Percentiles rank a stretch among this genome's conserved stretches.
phyloP scores from a whole-genome alignment of 2,113 vertebrate species.

The Gymnobelideus leadbeateri region DNA sequence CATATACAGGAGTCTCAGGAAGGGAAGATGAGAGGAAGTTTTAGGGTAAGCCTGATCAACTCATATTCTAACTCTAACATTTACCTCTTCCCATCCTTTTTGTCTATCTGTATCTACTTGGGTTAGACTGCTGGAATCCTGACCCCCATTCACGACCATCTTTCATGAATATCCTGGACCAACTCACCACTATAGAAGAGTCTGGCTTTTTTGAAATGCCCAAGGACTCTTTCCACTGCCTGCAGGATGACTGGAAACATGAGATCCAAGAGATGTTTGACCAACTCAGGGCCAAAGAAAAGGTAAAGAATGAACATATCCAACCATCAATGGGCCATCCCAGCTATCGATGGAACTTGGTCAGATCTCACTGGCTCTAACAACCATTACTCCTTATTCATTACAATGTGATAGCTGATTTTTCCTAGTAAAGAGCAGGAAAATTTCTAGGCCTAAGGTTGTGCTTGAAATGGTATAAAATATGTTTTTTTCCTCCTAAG shows the following conservation, averaged over 20 bases:
- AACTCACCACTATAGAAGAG: conserved; percentile 95
- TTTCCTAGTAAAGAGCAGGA: background rate
- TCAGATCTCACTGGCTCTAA: background rate
- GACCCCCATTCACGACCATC: conserved; percentile 93
- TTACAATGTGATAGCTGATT: background rate
- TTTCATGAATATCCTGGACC: conserved; percentile 93
- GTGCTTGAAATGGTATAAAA: background rate
- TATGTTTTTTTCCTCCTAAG: background rate
- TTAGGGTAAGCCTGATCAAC: background rate
- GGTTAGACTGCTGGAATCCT: conserved; percentile 95
- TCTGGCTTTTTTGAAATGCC: conserved; percentile 99
- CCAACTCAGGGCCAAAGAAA: conserved; percentile 97
- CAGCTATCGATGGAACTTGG: background rate
- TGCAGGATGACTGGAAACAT: conserved; percentile 98
- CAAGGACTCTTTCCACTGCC: conserved; percentile 95
- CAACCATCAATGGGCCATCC: background rate
- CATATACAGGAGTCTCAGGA: conserved; percentile 17
- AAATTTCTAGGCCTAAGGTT: background rate
- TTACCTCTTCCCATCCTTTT: conserved; percentile 61
- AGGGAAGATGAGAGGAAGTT: conserved; percentile 35
- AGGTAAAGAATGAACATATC: conserved; percentile 83
- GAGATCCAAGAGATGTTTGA: conserved; percentile 99
- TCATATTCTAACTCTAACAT: background rate
- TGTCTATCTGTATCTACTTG: background rate
- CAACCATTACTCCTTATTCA: fast-evolving